Base-by-base conservation (phyloP, 2,113 vertebrate genomes). In the Pygoscelis antarcticus region DNA sequence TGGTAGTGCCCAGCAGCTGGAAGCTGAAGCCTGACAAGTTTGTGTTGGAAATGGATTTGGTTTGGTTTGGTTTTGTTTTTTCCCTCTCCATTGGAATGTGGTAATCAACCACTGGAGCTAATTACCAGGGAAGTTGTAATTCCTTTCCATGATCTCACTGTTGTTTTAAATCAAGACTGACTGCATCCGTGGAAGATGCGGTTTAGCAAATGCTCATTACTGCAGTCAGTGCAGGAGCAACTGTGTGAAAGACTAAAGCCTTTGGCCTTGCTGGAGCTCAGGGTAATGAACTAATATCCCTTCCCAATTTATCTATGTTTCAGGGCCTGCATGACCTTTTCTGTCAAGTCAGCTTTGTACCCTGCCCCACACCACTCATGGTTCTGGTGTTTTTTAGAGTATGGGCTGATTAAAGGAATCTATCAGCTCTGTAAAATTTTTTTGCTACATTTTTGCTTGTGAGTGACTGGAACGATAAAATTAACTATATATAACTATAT, bases 141-240 rank as follows among this genome's bases (percentile, higher is more conserved):
- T 62, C 36, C 42, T 86, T 64, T 60, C 54, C 29, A 1, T 55
- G 25, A 21, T 64, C 15, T 64, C 11, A 21, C 14, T 49, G 21
- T 34, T 80, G 44, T 29, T 80, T 78, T 57, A 69, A 74, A 70
- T 81, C 42, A 22, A 54, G 68, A 29, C 60, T 38, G 32, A 46
- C n/a, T 3, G 13, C 30, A 5, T 26, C 40, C 0, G 1, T 44
- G 55, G 52, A 61, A 85, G 79, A 51, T 7, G 17, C 1, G 3
- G 5, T 64, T 74, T 61, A 65, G 47, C 52, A 76, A 68, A 71
- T 54, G 38, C 22, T 17, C 8, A 0, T 71, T 44, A 29, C 27
- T 70, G 46, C 34, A 42, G 70, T 54, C 60, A 19, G 15, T 58
- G 38, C 40, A 82, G 74, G 27, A 78, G 18, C 30, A 57, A 13